These are phyloP conservation scores for Drosophila sp. DNA, from an alignment of 1,140 invertebrate genomes.

Conservation along the genomic window DNA sequence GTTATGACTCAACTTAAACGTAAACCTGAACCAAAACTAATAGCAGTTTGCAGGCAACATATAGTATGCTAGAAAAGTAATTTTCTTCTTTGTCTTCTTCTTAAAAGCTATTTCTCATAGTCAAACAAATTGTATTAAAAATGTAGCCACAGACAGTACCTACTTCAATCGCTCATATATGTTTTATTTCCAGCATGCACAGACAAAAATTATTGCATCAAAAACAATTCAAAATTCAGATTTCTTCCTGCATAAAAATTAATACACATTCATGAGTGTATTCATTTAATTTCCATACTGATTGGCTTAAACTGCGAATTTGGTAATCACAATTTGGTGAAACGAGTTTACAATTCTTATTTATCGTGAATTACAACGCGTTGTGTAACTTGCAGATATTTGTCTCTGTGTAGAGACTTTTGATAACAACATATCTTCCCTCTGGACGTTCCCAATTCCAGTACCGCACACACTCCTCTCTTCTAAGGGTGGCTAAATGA, in stretches of 20 bases:
- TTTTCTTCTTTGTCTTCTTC: neutral
- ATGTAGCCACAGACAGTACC: neutral
- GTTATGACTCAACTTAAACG: slow-evolving; percentile 16
- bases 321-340: too few species aligned
- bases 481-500: neutral
- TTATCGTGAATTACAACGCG: too few species aligned
- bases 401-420: neutral
- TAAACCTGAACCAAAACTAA: neutral
- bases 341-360: too few species aligned
- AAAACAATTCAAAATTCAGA: too few species aligned
- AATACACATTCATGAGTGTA: too few species aligned
- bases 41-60: neutral
- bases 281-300: too few species aligned
- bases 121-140: neutral
- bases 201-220: too few species aligned
- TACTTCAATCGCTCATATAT: neutral
- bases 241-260: too few species aligned
- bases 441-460: neutral
- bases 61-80: neutral
- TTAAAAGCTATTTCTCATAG: neutral
- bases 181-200: too few species aligned
- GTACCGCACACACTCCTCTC: neutral
- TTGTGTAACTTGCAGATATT: neutral
- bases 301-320: too few species aligned
- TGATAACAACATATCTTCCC: neutral